phyloP scores from a whole-genome alignment of 2,888 invertebrate genomes.

The Ophonus ardosiacus region DNA sequence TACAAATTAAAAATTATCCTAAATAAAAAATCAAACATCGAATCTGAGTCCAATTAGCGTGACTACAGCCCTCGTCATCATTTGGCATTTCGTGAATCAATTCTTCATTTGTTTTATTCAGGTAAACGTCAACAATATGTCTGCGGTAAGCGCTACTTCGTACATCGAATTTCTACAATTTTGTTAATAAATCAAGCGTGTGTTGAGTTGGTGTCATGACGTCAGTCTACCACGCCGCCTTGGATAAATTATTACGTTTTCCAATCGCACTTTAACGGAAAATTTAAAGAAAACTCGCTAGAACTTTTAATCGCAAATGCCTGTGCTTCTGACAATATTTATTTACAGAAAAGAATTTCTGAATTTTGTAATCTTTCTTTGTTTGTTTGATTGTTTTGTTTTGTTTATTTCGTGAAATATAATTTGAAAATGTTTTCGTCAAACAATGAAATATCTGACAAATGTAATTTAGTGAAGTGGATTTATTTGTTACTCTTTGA shows the following conservation, averaged over 20 bases:
- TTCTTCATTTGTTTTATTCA: conserved; percentile 46
- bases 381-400: conserved; percentile 14
- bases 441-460: conserved; percentile 3
- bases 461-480: background rate
- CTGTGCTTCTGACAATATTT: conserved; percentile 47
- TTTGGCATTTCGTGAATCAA: conserved; percentile 30
- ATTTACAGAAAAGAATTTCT: conserved; percentile 24
- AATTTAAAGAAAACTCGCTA: conserved; percentile 7
- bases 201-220: conserved; percentile 10
- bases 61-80: background rate
- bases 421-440: conserved; percentile 14
- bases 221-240: conserved; percentile 17
- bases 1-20: background rate
- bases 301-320: conserved; percentile 38
- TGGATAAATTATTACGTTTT: conserved; percentile 49
- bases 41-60: conserved; percentile 11
- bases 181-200: conserved; percentile 49
- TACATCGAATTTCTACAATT: conserved; percentile 12
- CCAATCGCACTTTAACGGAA: background rate
- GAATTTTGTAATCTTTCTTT: conserved; percentile 27
- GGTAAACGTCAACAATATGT: conserved; percentile 27
- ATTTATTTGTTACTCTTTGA: background rate
- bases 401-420: conserved; percentile 6
- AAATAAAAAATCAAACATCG: conserved; percentile 28
- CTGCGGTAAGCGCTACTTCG: conserved; percentile 17